Conservation (phyloP, 2,113 vertebrate genomes). For the Piprites chloris region DNA sequence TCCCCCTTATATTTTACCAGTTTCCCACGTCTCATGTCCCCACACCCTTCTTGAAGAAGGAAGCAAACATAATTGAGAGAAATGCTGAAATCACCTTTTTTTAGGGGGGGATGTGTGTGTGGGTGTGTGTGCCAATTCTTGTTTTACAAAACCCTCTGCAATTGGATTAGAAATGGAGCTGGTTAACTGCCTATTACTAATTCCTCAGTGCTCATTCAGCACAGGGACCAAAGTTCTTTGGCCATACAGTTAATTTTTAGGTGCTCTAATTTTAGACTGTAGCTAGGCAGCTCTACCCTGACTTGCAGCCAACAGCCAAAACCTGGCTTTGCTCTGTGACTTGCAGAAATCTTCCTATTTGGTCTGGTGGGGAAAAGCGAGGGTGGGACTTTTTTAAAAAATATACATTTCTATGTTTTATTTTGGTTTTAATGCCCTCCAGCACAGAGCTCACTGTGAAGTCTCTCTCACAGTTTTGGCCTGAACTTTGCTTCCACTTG, state of each 20-base stretch:
- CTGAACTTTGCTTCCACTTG: slow-evolving; percentile 16
- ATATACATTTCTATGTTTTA: neutral
- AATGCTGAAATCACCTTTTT: neutral
- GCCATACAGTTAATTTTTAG: slow-evolving; percentile 43
- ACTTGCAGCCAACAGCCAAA: neutral
- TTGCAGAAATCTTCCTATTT: slow-evolving; percentile 5
- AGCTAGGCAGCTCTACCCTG: neutral
- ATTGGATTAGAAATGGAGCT: neutral
- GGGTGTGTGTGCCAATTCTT: neutral
- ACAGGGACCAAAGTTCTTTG: slow-evolving; percentile 41
- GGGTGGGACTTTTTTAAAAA: neutral
- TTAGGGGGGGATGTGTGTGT: neutral
- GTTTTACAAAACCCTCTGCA: neutral
- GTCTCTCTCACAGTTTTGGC: neutral
- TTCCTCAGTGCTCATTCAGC: neutral
- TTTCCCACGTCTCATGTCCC: neutral
- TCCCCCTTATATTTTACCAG: neutral
- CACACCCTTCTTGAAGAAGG: neutral
- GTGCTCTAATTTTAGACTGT: slow-evolving; percentile 51
- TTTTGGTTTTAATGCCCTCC: neutral
- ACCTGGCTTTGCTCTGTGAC: neutral
- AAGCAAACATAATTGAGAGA: neutral
- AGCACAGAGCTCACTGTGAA: neutral
- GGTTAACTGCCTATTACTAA: neutral
- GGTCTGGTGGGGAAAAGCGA: neutral